phyloP scores from a whole-genome alignment of 2,888 invertebrate genomes.

The Tetragonisca angustula region DNA sequence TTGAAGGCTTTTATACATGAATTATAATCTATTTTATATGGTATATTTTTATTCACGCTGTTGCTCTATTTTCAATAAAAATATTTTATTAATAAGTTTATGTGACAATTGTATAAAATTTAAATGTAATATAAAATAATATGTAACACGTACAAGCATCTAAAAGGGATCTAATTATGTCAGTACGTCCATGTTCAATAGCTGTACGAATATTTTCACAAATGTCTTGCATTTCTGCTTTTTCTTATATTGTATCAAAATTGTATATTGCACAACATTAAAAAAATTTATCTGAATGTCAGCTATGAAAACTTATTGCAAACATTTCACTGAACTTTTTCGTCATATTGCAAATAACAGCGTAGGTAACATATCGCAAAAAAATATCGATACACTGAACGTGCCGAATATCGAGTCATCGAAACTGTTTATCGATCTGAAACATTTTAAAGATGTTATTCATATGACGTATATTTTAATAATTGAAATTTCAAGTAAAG shows the following conservation, averaged over 20 bases:
- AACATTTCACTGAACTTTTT: constrained; percentile 44
- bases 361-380: constrained; percentile 17
- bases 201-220: constrained; percentile 85
- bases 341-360: constrained; percentile 5
- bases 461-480: neutral
- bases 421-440: constrained; percentile 34
- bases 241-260: constrained; percentile 46
- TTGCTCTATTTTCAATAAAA: neutral
- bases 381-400: constrained; percentile 10
- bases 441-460: constrained; percentile 27
- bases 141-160: constrained; percentile 84
- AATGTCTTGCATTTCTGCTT: constrained; percentile 83
- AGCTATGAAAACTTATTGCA: constrained; percentile 44
- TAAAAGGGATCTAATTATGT: constrained; percentile 85
- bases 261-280: constrained; percentile 49
- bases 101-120: constrained; percentile 12
- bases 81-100: neutral
- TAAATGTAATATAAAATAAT: constrained; percentile 14
- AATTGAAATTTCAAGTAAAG: neutral
- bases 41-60: neutral
- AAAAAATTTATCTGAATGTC: constrained; percentile 46
- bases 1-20: neutral
- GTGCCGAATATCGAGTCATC: constrained; percentile 27
- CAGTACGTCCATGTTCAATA: constrained; percentile 86
- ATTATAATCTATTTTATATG: neutral